Evolutionary conservation across 2,888 invertebrate species (phyloP).

Genomic region (Ennomos quercinarius): DNA sequence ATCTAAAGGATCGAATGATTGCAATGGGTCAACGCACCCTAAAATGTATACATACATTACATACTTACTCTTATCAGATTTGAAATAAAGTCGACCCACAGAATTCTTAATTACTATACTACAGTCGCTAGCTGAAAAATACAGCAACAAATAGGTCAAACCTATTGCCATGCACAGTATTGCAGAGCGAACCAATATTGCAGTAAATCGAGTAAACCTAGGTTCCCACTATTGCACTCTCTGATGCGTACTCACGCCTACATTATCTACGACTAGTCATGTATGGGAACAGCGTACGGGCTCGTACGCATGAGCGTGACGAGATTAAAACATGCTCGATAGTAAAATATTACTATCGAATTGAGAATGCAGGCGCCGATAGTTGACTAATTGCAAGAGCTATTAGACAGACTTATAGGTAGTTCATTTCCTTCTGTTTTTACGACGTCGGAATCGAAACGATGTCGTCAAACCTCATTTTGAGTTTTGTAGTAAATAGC

Average conservation of each 20-base stretch:
- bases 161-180: neutral
- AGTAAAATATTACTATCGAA: conserved; percentile 9
- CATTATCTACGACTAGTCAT: conserved; percentile 16
- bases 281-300: conserved; percentile 18
- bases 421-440: no score
- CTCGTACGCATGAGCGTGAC: conserved; percentile 13
- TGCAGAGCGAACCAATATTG: conserved; percentile 7
- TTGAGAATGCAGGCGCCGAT: conserved; percentile 13
- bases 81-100: no score
- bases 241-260: conserved; percentile 22
- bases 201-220: conserved; percentile 7
- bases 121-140: neutral
- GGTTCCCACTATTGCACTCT: conserved; percentile 22
- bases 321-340: conserved; percentile 20
- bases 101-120: no score
- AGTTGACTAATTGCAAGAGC: no score
- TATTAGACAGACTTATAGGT: no score
- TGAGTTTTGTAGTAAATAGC: no score
- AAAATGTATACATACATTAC: no score
- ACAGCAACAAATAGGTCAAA: conserved; percentile 5
- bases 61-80: no score
- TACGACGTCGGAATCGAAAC: neutral
- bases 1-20: no score
- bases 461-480: no score
- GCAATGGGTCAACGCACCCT: no score